Base-by-base conservation (phyloP, 2,797 vertebrate genomes). In the Onychomys torridus region DNA sequence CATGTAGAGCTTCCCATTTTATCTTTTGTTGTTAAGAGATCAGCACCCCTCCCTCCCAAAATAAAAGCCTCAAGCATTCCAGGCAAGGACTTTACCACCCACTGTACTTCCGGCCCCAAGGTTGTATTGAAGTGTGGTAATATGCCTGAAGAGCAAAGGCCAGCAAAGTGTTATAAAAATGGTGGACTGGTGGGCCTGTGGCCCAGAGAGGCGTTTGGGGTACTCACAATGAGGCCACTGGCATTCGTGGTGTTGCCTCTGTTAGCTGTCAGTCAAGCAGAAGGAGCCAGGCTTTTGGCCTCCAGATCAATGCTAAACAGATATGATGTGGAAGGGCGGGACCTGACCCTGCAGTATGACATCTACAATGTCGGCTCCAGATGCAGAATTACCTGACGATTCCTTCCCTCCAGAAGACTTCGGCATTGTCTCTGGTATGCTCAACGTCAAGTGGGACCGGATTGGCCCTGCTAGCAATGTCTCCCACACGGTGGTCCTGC, bases 351-450 rank as follows among this genome's bases (percentile, higher is more conserved):
- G 96, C 99, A 99, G 97, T 99, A 99, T 98, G 99, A 99, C 98
- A 99, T 99, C 98, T 99, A 99, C 99, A 99, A 99, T 0, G 99
- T 99, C 0, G 99, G 99, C 93, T 99, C 99, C 99, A 43, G 99
- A 99, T 52, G 99, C 99, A 92, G 99, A 99, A 94, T 98, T 99
- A 46, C 99, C 99, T 0, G 99, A 99, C 34, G 99, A 99, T 82
- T 99, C 99, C 6, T 99, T 99, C 87, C 99, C 99, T 17, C 99
- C 99, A 0, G 99, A 99, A 97, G 99, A 99, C 96, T 99, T 99
- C 2, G 99, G 99, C 79, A 99, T 99, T 0, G 99, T 99, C 55
- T 99, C 99, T 0, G 99, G 99, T 96, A 99, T 99, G 99, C 98
- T 99, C 91, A 99, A 98, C 0, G 99, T 99, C 82, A 99, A 99